phyloP scores from a whole-genome alignment of 2,888 invertebrate genomes.

The Harpagoxenus sublaevis region DNA sequence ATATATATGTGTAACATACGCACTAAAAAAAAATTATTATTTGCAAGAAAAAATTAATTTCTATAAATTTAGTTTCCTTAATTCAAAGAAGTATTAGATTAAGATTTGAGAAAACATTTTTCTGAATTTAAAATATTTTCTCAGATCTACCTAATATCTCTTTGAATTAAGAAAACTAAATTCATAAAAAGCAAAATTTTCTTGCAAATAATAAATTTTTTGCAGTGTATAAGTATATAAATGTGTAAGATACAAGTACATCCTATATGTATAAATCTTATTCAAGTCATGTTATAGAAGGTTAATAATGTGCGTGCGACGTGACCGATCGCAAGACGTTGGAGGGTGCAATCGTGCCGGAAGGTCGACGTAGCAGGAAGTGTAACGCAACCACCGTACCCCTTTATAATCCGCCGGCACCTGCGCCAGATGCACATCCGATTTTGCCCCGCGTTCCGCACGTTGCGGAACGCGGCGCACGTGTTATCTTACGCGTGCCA shows the following conservation, averaged over 20 bases:
- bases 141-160: too few relatives aligned
- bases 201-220: too few relatives aligned
- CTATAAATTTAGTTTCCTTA: too few relatives aligned
- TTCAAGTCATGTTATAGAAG: not conserved
- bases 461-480: slow-evolving; percentile 11
- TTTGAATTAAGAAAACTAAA: too few relatives aligned
- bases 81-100: too few relatives aligned
- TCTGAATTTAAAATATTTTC: too few relatives aligned
- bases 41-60: too few relatives aligned
- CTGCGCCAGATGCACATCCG: slow-evolving; percentile 25
- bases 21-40: too few relatives aligned
- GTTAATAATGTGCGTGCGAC: not conserved
- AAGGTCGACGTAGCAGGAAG: slow-evolving; percentile 30
- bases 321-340: not conserved
- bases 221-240: not conserved
- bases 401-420: not conserved
- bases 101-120: too few relatives aligned
- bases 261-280: not conserved
- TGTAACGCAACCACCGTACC: not conserved
- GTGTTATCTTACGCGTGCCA: slow-evolving; percentile 71
- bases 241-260: too few relatives aligned
- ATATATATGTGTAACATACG: too few relatives aligned
- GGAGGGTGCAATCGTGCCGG: not conserved
- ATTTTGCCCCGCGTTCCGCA: slow-evolving; percentile 36
- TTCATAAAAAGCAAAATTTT: too few relatives aligned